Evolutionary conservation across 2,888 invertebrate genomes (phyloP), one percentile per base, ranked within the genome.

Genomic region (Lochmaea crataegi): DNA sequence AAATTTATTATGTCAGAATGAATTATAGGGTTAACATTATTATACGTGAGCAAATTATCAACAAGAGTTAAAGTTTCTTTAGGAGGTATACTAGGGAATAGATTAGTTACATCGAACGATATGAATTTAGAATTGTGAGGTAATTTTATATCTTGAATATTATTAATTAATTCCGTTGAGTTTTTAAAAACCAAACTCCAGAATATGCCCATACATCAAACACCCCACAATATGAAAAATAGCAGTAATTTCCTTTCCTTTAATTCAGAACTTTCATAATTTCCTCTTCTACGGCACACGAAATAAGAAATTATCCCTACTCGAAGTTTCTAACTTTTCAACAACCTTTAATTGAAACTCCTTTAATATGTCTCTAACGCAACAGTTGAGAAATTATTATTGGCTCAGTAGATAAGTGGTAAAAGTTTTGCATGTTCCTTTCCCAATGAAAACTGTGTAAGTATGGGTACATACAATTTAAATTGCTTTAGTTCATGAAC

Each of bases 211-310:
- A 80, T 82, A 82, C 77, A 82, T 83, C 81, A 79, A 78, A 78
- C n/a, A n/a, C n/a, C 60, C 76, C 57, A 75, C 76, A 79, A 82
- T 80, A 79, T 75, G 83, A 82, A 82, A 83, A 83, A 83, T 83
- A 82, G 81, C 81, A 80, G 81, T 79, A 79, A 81, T 80, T 82
- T 80, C 80, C 81, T 81, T 80, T 79, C 76, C 74, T 69, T 68
- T 73, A 74, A 74, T 74, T 80, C 76, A 75, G 82, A 84, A 84
- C 83, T 84, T 85, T 83, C 82, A 84, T 83, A 84, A 85, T 84
- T 85, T 85, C 83, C 84, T 84, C 80, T 82, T 82, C 82, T 76
- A 76, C 78, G 77, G 65, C 76, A 72, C 73, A 75, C 78, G 77
- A 80, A 82, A 81, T 81, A 82, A 83, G 80, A 77, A 75, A 74